Percentiles rank a stretch among this genome's conserved stretches.
phyloP scores from a whole-genome alignment of 2,113 vertebrate species.

The Litocranius walleri region DNA sequence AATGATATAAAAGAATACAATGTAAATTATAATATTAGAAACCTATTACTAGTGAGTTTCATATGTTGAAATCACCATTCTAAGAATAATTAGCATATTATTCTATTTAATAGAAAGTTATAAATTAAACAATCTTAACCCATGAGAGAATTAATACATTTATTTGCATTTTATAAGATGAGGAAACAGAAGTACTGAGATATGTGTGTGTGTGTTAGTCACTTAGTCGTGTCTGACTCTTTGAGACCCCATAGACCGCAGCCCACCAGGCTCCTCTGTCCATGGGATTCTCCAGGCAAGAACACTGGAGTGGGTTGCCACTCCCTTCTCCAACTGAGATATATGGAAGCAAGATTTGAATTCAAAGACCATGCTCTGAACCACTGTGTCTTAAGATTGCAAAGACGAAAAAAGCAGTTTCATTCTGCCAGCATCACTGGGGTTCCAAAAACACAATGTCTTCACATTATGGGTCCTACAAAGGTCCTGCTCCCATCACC shows the following conservation, averaged over 20 bases:
- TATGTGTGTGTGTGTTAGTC: background rate
- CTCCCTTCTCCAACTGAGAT: background rate
- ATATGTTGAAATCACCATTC: background rate
- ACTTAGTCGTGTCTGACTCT: background rate
- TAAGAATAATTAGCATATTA: background rate
- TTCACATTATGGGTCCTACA: background rate
- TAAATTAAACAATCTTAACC: background rate
- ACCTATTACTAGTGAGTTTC: background rate
- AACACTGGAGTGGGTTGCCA: background rate
- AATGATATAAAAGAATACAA: background rate
- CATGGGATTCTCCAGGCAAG: background rate
- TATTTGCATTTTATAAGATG: background rate
- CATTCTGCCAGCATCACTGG: background rate
- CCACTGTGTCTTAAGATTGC: background rate
- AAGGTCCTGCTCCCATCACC: background rate
- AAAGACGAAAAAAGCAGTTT: background rate
- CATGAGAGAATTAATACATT: background rate
- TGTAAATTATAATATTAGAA: background rate
- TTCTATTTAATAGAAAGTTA: background rate
- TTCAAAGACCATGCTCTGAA: background rate
- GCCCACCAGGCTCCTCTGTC: background rate
- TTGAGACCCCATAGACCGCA: background rate
- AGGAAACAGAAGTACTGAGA: background rate
- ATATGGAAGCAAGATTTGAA: background rate
- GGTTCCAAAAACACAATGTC: background rate